Evolutionary conservation across 2,888 invertebrate species (phyloP), one percentile per base, ranked within the genome.

Genomic region (Nematopogon swammerdamellus): DNA sequence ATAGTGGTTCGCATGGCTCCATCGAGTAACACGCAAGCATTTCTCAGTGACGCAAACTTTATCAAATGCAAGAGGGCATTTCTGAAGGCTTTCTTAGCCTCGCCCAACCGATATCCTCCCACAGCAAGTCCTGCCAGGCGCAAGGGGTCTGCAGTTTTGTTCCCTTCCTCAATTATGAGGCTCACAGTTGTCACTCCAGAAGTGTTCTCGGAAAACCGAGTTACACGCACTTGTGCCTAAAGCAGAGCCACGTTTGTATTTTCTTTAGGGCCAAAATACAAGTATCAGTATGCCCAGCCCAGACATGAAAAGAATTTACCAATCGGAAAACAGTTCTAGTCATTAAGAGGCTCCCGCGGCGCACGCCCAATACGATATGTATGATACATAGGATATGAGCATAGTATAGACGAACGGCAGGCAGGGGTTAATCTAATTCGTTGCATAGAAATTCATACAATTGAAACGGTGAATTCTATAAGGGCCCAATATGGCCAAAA

Each of bases 1-100:
- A 77, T 58, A 5, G 77, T 79, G 16, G 65, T 62, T 47, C 67
- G 67, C 30, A 74, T 63, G 14, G 75, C 71, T 46, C 63, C 67
- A 53, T 76, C 72, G 30, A 80, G 56, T 42, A 73, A 55, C 19
- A 70, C 58, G 50, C 80, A 79, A 18, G 67, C 72, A 50, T 71
- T 72, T 47, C 75, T 65, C 53, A 80, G 65, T 1, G 82, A 79
- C 0, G 82, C 80, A 44, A 80, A 81, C 57, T 77, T 80, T 45
- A 84, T 73, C 1, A 82, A 63, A 6, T 75, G 66, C 44, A 62
- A 59, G 1, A 73, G 58, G 42, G 64, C 80, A 56, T 67, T 70
- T 57, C 66, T 63, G 59, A 76, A 81, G 18, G 67, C 73, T 57
- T 63, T 74, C 59, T 68, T 82, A 36, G 68, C 70, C 56, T 72